Evolutionary conservation across 2,888 invertebrate genomes (phyloP), one percentile per base, ranked within the genome.

Genomic region (Drosophila maculinotata): DNA sequence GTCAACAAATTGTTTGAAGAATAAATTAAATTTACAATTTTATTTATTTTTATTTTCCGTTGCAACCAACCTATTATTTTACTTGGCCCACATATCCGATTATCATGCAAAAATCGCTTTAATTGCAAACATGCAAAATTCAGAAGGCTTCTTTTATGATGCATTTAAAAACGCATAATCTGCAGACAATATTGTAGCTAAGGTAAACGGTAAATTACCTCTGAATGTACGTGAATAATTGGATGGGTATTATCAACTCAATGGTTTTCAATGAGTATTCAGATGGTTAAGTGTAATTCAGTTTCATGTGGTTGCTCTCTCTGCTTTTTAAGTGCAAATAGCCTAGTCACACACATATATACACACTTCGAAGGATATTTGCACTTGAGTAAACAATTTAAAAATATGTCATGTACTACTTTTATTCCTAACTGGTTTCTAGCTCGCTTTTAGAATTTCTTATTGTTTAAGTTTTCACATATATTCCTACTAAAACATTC

Each of bases 381-480:
- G 36, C 63, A 78, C 73, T 66, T 42, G 70, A 69, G 64, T 51
- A 67, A 51, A 76, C 76, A 70, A 53, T 73, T 69, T 76, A 49
- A 36, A 67, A 66, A 69, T 67, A 80, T 66, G 44, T 48, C 9
- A 14, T 39, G 10, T 20, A 35, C 15, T 47, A 20, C 3, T 28
- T 33, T 60, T 49, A 38, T 15, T 28, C 28, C 7, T 14, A 23
- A 23, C 28, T 52, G 1, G 14, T 12, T 30, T 23, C 23, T 23
- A 3, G 20, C n/a, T n/a, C 20, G 20, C 20, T 20, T 2, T 20
- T 20, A 20, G 2, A 20, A 20, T 2, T 20, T n/a, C n/a, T n/a
- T n/a, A n/a, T n/a, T n/a, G n/a, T n/a, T n/a, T n/a, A n/a, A n/a
- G n/a, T n/a, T n/a, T n/a, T n/a, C n/a, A n/a, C n/a, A n/a, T n/a